Evolutionary conservation across 2,113 vertebrate genomes (phyloP).

Genomic region (Laticauda laticaudata): DNA sequence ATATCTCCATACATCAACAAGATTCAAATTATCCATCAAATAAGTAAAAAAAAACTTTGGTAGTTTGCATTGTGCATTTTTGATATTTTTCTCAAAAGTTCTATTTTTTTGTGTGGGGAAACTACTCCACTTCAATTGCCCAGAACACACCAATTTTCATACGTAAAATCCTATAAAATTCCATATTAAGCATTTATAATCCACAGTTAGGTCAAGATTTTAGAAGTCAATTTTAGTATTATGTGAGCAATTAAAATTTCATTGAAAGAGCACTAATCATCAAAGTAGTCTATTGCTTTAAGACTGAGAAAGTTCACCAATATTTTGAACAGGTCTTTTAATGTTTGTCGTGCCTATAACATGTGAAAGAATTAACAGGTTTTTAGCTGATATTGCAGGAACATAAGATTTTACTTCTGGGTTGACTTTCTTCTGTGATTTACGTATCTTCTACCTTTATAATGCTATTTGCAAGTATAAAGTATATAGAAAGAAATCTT

Average conservation of each 20-base stretch:
- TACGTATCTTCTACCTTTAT: background rate
- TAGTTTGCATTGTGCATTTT: background rate
- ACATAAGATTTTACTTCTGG: background rate
- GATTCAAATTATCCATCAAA: background rate
- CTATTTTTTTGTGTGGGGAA: background rate
- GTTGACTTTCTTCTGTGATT: constrained; percentile 2
- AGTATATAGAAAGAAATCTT: constrained; percentile 1
- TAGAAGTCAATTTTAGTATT: background rate
- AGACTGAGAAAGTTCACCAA: background rate
- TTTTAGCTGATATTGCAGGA: constrained; percentile 11
- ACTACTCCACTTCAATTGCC: background rate
- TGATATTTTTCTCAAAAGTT: background rate
- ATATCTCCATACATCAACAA: background rate
- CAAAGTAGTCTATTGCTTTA: constrained; percentile 26
- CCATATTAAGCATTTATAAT: background rate
- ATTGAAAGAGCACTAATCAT: constrained; percentile 22
- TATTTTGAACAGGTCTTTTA: constrained; percentile 23
- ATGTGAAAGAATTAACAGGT: constrained; percentile 10
- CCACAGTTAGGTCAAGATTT: background rate
- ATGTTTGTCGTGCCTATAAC: constrained; percentile 12
- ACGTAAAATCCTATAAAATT: background rate
- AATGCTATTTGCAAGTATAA: background rate
- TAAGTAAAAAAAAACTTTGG: background rate
- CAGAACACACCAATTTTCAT: background rate
- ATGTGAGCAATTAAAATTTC: background rate